A percentile compares a stretch with the other conserved stretches of the same genome.
These are phyloP conservation scores for Criorhina ranunculi DNA, from an alignment of 2,888 invertebrate species.

Conservation along the genomic window DNA sequence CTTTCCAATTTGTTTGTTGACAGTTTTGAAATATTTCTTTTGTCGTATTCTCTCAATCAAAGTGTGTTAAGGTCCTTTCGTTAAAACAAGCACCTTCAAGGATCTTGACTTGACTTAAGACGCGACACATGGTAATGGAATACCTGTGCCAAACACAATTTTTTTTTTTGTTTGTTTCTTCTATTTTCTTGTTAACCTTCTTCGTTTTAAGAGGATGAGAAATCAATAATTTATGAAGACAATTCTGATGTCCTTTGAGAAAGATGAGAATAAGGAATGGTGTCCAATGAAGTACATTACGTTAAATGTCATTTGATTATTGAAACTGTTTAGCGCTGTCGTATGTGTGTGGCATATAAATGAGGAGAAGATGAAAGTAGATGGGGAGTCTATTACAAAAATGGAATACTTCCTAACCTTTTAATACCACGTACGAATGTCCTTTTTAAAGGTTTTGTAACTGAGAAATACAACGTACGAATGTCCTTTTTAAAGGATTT, in stretches of 20 bases:
- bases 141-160: constrained; percentile 36
- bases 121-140: constrained; percentile 24
- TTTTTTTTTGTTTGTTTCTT: constrained; percentile 18
- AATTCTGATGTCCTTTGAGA: constrained; percentile 5
- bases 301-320: constrained; percentile 45
- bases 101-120: constrained; percentile 38
- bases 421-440: no score
- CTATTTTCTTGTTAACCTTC: constrained; percentile 12
- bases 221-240: constrained; percentile 17
- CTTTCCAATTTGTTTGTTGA: constrained; percentile 17
- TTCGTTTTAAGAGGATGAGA: constrained; percentile 1
- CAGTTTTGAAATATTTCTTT: background rate
- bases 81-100: no score
- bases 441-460: no score
- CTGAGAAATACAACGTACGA: no score
- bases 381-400: background rate
- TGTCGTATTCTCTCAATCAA: constrained; percentile 37
- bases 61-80: constrained; percentile 30
- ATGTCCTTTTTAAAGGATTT: no score
- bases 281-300: constrained; percentile 18
- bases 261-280: background rate
- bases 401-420: no score
- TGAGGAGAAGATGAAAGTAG: background rate
- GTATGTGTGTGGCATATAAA: background rate
- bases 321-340: constrained; percentile 14